These are phyloP conservation scores for Micronycteris hirsuta DNA, from an alignment of 2,113 vertebrate species.

Conservation along the genomic window DNA sequence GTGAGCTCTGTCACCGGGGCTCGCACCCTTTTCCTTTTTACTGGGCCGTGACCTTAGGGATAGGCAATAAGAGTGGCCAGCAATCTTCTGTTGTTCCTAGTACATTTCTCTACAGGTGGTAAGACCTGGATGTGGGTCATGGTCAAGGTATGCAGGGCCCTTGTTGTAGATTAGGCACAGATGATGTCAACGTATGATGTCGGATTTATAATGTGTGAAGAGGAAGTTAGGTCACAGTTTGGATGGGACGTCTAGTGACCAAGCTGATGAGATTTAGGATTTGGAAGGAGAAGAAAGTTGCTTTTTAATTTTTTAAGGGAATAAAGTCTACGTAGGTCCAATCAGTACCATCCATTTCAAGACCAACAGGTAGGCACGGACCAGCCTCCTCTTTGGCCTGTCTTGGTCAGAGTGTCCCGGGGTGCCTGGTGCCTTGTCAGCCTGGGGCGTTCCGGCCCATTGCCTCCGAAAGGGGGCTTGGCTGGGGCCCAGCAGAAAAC, in stretches of 20 bases:
- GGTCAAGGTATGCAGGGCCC: not conserved
- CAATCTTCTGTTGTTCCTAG: not conserved
- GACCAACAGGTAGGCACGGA: not conserved
- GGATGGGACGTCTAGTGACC: not conserved
- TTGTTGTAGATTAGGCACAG: not conserved
- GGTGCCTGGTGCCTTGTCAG: fast-evolving
- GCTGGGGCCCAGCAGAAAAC: not conserved
- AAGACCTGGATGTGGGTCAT: not conserved
- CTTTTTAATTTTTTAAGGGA: not conserved
- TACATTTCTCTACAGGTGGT: not conserved
- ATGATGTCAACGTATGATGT: not conserved
- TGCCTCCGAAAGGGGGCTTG: not conserved
- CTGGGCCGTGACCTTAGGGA: not conserved
- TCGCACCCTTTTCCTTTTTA: not conserved
- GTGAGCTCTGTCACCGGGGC: not conserved
- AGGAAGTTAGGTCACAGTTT: not conserved
- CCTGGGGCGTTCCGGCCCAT: not conserved
- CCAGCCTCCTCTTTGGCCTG: not conserved
- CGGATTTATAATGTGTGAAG: not conserved
- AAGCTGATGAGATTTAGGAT: not conserved
- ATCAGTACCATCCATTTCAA: not conserved
- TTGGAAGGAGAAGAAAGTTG: not conserved
- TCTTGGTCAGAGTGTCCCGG: not conserved
- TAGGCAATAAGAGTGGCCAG: not conserved
- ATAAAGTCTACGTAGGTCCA: not conserved